These are phyloP conservation scores for Sarcophaga variegata DNA, from an alignment of 2,888 invertebrate species.

Conservation along the genomic window DNA sequence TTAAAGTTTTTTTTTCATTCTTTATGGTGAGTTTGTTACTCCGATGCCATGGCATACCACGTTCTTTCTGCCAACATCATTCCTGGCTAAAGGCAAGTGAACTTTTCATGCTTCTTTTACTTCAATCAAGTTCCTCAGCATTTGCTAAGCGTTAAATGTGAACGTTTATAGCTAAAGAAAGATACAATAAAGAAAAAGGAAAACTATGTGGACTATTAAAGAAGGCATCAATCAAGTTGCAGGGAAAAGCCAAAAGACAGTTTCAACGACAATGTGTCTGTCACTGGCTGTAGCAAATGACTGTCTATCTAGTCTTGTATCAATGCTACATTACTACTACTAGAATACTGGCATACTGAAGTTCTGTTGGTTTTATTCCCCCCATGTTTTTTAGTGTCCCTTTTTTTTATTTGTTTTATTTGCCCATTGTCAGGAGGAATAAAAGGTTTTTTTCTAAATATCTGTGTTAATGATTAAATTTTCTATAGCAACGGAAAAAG, in stretches of 20 bases:
- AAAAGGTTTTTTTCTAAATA: not conserved
- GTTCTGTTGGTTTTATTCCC: too few relatives aligned
- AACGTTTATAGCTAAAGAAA: slow-evolving; percentile 15
- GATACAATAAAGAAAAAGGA: not conserved
- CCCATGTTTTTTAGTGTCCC: not conserved
- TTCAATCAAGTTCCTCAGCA: not conserved
- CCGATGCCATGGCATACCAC: slow-evolving; percentile 1
- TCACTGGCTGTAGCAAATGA: not conserved
- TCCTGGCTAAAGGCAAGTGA: slow-evolving; percentile 48
- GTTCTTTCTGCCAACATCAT: slow-evolving; percentile 24
- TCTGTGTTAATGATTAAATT: slow-evolving; percentile 52
- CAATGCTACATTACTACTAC: too few relatives aligned
- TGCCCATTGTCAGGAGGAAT: slow-evolving; percentile 22
- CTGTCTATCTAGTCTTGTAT: too few relatives aligned
- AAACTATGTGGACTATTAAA: slow-evolving; percentile 17
- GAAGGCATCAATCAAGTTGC: slow-evolving; percentile 24
- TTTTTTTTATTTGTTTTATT: slow-evolving; percentile 4
- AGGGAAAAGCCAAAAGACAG: not conserved
- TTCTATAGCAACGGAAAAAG: slow-evolving; percentile 21
- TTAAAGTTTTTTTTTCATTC: slow-evolving; percentile 10
- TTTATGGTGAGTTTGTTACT: not conserved
- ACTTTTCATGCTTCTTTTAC: not conserved
- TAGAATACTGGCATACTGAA: slow-evolving; percentile 18
- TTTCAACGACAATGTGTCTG: slow-evolving; percentile 31
- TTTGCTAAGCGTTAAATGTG: slow-evolving; percentile 30